Conservation (phyloP, 2,888 invertebrate species). For the Diaprepes abbreviatus region DNA sequence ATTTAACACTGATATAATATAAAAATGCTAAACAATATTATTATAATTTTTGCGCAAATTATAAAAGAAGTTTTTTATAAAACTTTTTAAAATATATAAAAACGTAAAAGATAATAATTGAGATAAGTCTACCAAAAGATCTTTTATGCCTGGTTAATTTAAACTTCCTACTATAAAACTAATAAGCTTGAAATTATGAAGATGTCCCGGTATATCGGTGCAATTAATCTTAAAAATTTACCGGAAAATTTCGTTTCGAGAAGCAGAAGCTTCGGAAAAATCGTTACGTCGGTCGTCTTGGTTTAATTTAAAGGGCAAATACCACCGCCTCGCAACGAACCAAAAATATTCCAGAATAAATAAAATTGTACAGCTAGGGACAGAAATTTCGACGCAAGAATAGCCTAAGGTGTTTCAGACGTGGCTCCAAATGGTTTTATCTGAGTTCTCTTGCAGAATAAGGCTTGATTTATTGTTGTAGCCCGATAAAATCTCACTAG, state of each 20-base stretch:
- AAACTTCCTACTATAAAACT: slow-evolving; percentile 38
- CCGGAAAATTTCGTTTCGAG: slow-evolving; percentile 37
- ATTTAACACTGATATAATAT: too few species aligned
- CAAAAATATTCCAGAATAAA: slow-evolving; percentile 64
- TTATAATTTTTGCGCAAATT: too few species aligned
- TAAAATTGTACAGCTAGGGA: slow-evolving; percentile 64
- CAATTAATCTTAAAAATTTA: slow-evolving; percentile 42
- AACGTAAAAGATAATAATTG: not conserved
- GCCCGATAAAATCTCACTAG: slow-evolving; percentile 65
- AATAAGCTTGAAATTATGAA: slow-evolving; percentile 46
- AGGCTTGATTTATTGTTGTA: slow-evolving; percentile 66
- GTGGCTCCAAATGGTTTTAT: slow-evolving; percentile 57
- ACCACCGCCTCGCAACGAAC: slow-evolving; percentile 57
- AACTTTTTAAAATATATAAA: not conserved
- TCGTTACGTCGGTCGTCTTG: slow-evolving; percentile 45
- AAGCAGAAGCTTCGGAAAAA: slow-evolving; percentile 30
- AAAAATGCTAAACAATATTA: too few species aligned
- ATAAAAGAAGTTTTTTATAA: too few species aligned
- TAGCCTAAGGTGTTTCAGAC: slow-evolving; percentile 65
- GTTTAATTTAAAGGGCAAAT: slow-evolving; percentile 62
- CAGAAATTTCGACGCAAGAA: slow-evolving; percentile 63
- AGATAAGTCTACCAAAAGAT: slow-evolving; percentile 4
- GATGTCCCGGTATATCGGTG: slow-evolving; percentile 40
- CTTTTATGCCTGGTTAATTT: slow-evolving; percentile 28
- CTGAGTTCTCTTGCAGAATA: slow-evolving; percentile 61